Evolutionary conservation across 2,113 vertebrate species (phyloP), one percentile per base, ranked within the genome.

Genomic region (Lucifuga dentata): DNA sequence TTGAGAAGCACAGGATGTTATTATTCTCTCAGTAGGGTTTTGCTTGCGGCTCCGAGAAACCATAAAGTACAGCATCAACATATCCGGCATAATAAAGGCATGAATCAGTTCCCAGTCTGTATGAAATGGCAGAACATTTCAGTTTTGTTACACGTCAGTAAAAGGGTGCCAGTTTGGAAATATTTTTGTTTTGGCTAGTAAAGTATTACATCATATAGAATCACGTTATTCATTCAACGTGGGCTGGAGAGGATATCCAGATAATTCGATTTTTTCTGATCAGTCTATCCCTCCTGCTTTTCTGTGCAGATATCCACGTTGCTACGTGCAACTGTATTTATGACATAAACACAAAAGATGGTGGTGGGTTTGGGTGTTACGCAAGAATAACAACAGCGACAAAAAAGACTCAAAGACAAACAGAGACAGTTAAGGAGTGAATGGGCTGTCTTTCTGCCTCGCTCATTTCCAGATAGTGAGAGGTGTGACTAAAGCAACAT

Each of bases 11-110:
- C 19, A 8, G 20, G 15, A 45, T 23, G 20, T 49, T 67, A 62
- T 67, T 69, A 60, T 69, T 75, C 13, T 65, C 60, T 48, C 44
- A 45, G 39, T 41, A 10, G 45, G 16, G n/a, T n/a, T 36, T 48
- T 48, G 29, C 15, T 11, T 24, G 29, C 32, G 29, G 24, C 40
- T 16, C 36, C 35, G 15, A 41, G n/a, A 48, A 12, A 39, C 20
- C 41, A 35, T 52, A 53, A 59, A 36, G 5, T 5, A 52, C 21
- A 29, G 12, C 33, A 44, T 60, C 43, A 45, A n/a, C 7, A 29
- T 7, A 17, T 0, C 15, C 9, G 9, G 38, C 32, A 48, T 23
- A 20, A 61, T 20, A 48, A 39, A 5, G 0, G 16, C 11, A 8
- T 38, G 23, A 65, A 16, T 45, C 9, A 20, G 2, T 10, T 46